Evolutionary conservation across 2,888 invertebrate species (phyloP).

Genomic region (Alviniconcha strummeri): DNA sequence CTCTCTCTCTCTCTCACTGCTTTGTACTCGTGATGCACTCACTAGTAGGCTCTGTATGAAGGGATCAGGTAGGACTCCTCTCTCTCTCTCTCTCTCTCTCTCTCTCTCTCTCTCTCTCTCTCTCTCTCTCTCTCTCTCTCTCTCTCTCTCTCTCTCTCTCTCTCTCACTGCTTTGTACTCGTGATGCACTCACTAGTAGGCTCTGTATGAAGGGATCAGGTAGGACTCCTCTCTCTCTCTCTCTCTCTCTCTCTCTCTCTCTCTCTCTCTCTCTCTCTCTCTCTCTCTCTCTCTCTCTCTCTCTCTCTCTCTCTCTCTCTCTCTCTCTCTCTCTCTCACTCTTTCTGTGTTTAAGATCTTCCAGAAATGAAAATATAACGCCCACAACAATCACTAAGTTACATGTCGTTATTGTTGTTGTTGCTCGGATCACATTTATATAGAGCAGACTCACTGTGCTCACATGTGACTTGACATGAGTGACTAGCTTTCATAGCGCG

Average conservation of each 20-base stretch:
- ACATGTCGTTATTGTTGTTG: not conserved
- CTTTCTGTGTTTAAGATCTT: not conserved
- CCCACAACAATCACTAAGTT: too few relatives aligned
- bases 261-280: not conserved
- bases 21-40: too few relatives aligned
- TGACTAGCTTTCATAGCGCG: too few relatives aligned
- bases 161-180: not conserved
- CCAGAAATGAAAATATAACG: too few relatives aligned
- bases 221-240: not conserved
- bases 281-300: too few relatives aligned
- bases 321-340: not conserved
- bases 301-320: not conserved
- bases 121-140: not conserved
- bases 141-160: not conserved
- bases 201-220: not conserved
- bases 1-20: not conserved
- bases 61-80: too few relatives aligned
- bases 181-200: too few relatives aligned
- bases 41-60: too few relatives aligned
- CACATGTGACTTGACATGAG: too few relatives aligned
- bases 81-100: not conserved
- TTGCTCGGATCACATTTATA: too few relatives aligned
- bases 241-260: not conserved
- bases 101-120: not conserved
- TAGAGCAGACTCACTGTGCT: too few relatives aligned